Conservation (phyloP, 2,888 invertebrate genomes). For the Hyalella azteca region DNA sequence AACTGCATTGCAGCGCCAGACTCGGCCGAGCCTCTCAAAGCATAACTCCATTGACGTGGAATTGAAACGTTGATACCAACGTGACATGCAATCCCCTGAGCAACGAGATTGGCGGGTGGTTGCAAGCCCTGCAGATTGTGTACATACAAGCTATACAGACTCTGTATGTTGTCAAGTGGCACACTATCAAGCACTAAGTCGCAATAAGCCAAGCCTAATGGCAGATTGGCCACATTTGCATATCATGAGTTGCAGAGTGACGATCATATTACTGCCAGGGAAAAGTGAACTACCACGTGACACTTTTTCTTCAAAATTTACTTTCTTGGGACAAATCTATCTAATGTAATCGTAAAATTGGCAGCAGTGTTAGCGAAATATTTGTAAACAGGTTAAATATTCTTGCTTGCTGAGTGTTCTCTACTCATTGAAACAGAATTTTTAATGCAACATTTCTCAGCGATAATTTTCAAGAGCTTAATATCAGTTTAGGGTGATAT, state of each 20-base stretch:
- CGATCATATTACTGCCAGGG: too few relatives aligned
- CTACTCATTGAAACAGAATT: too few relatives aligned
- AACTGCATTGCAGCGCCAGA: not conserved
- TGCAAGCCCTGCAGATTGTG: not conserved
- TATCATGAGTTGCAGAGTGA: not conserved
- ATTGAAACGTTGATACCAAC: slow-evolving; percentile 18
- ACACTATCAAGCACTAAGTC: slow-evolving; percentile 2
- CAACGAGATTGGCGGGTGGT: slow-evolving; percentile 15
- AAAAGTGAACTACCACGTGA: too few relatives aligned
- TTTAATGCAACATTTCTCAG: too few relatives aligned
- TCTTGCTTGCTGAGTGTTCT: too few relatives aligned
- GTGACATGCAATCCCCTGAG: not conserved
- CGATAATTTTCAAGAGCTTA: too few relatives aligned
- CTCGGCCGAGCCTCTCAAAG: not conserved
- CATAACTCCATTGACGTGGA: not conserved
- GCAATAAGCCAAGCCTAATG: slow-evolving; percentile 17
- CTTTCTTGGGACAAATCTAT: too few relatives aligned
- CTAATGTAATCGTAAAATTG: too few relatives aligned
- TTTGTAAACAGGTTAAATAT: too few relatives aligned
- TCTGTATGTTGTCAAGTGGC: not conserved
- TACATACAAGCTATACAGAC: not conserved
- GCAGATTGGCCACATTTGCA: slow-evolving; percentile 9
- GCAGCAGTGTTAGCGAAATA: too few relatives aligned
- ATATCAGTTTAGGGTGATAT: too few relatives aligned
- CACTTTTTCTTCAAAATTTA: too few relatives aligned